phyloP scores from a whole-genome alignment of 2,888 invertebrate genomes.

The Marasmarcha lunaedactyla region DNA sequence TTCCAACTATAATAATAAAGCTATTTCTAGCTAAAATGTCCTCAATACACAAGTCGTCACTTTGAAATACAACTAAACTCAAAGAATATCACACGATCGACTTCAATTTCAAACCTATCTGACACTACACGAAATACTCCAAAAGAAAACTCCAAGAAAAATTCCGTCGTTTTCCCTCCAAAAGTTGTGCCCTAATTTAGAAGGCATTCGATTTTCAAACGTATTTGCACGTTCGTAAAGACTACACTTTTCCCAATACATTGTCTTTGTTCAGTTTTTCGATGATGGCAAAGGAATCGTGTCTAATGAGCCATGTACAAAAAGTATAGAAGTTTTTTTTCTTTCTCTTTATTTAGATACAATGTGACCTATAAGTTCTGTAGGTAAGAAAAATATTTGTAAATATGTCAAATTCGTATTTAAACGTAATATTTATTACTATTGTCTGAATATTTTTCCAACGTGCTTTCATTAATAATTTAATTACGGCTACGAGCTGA shows the following conservation, averaged over 20 bases:
- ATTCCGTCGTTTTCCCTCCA: not conserved
- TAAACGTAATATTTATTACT: no score
- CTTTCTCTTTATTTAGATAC: constrained; percentile 18
- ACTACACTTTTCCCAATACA: no score
- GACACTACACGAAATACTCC: not conserved
- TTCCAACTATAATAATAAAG: no score
- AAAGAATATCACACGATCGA: not conserved
- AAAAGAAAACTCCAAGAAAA: not conserved
- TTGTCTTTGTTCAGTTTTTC: constrained; percentile 30
- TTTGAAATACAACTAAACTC: not conserved
- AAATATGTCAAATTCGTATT: no score
- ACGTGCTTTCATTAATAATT: no score
- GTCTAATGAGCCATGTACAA: constrained; percentile 42
- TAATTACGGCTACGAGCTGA: no score
- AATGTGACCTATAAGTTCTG: no score
- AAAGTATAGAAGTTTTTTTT: constrained; percentile 25
- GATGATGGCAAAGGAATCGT: constrained; percentile 14
- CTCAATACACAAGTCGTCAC: not conserved
- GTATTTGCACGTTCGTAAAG: not conserved
- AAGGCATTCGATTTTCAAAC: not conserved
- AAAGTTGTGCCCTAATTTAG: not conserved
- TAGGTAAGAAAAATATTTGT: no score
- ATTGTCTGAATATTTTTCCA: no score
- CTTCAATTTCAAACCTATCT: not conserved
- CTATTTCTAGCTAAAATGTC: no score